Evolutionary conservation across 2,113 vertebrate species (phyloP), one percentile per base, ranked within the genome.

Genomic region (Xiphorhynchus elegans): DNA sequence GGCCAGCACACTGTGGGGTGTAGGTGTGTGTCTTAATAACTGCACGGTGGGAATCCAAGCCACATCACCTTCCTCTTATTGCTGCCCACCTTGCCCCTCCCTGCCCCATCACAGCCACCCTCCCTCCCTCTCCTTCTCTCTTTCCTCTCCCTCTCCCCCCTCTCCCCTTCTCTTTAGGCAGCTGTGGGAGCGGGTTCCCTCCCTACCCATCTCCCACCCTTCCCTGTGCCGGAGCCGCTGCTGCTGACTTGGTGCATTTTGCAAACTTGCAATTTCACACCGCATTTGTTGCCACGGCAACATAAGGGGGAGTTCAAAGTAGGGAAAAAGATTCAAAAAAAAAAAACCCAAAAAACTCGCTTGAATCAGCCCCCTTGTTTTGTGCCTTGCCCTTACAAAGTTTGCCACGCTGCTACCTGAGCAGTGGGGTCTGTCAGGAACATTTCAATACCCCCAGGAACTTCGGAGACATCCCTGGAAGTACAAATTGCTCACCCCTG

Each of bases 211-310:
- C 62, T 83, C 82, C 31, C 35, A 2, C 16, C 14, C 33, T 72
- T 56, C n/a, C 56, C 78, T 75, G 76, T 9, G 7, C 55, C 6
- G 5, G 26, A 60, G 11, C 53, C 7, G 5, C 69, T 21, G 46
- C 74, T 68, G 55, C 89, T 96, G 80, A 95, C 92, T 66, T 76
- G 3, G 5, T 53, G 66, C 18, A 28, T 86, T 96, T 91, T 93
- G 91, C 72, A 95, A 93, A 96, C 72, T 96, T 97, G 75, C 66
- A 92, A 96, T 97, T 97, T 97, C 91, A 96, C 2, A 19, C 77
- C 69, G 93, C 56, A 67, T 97, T 96, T 93, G 83, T 97, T 86
- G 81, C 91, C 67, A 86, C 31, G 58, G 87, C 52, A 95, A 96
- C 93, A 10, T 18, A 19, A 81, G 37, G 39, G 50, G 63, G 13